Evolutionary conservation across 2,888 invertebrate species (phyloP).

Genomic region (Lypha dubia): DNA sequence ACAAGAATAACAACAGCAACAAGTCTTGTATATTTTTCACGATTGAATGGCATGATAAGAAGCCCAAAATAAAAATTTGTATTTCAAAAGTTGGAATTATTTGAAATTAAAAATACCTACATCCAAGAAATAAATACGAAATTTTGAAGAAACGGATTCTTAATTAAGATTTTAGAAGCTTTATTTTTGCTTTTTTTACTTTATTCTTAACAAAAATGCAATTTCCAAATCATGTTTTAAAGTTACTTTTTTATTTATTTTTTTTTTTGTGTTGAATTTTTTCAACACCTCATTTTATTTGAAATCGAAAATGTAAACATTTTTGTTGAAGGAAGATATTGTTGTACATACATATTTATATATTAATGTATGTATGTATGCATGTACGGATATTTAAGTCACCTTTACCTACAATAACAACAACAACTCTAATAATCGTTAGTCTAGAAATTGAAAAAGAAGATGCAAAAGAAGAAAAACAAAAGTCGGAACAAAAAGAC

Average conservation of each 20-base stretch:
- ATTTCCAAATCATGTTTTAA: conserved; percentile 51
- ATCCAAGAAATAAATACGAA: conserved; percentile 1
- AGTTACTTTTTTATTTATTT: background rate
- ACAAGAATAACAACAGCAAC: too few species aligned
- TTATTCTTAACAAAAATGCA: background rate
- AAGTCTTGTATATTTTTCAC: conserved; percentile 25
- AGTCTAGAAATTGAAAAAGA: conserved; percentile 31
- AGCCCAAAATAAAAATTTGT: conserved; percentile 22
- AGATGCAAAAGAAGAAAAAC: conserved; percentile 8
- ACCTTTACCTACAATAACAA: too few species aligned
- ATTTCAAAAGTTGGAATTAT: conserved; percentile 51
- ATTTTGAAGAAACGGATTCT: conserved; percentile 52
- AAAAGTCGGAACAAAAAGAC: background rate
- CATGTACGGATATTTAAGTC: too few species aligned
- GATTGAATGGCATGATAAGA: conserved; percentile 60
- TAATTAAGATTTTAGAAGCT: conserved; percentile 53
- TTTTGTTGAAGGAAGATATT: conserved; percentile 39
- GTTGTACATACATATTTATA: too few species aligned
- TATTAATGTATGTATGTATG: too few species aligned
- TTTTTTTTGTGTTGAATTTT: conserved; percentile 10
- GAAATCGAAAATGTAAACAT: conserved; percentile 50
- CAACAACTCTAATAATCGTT: conserved; percentile 12
- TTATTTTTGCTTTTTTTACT: background rate
- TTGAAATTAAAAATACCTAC: conserved; percentile 47
- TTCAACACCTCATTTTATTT: conserved; percentile 57